phyloP scores from a whole-genome alignment of 2,888 invertebrate genomes.

The Bedellia somnulentella region DNA sequence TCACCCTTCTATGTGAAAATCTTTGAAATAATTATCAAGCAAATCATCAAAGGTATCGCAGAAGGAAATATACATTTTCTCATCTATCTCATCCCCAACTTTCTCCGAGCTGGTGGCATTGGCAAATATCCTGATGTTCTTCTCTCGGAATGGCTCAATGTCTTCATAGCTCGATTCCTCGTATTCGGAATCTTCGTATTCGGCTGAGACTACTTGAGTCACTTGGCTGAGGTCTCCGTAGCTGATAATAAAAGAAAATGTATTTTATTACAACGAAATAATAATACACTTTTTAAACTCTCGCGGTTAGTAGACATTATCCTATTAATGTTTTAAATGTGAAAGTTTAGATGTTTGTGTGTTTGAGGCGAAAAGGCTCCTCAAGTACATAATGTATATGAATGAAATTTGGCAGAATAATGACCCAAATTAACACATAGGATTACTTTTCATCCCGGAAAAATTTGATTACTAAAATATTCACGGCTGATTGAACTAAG shows the following conservation, averaged over 20 bases:
- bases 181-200: slow-evolving; percentile 70
- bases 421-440: no score
- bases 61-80: slow-evolving; percentile 83
- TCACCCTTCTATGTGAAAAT: slow-evolving; percentile 76
- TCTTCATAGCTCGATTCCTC: slow-evolving; percentile 47
- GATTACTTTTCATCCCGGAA: no score
- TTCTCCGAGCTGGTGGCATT: slow-evolving; percentile 26
- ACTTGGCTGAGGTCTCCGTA: slow-evolving; percentile 80
- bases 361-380: no score
- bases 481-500: no score
- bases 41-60: slow-evolving; percentile 83
- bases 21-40: slow-evolving; percentile 79
- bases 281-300: no score
- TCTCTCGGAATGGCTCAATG: slow-evolving; percentile 63
- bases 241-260: slow-evolving; percentile 20
- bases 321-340: no score
- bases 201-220: slow-evolving; percentile 77
- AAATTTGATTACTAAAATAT: no score
- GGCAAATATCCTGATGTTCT: slow-evolving; percentile 51
- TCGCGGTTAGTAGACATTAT: no score
- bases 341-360: no score
- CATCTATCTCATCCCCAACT: slow-evolving; percentile 67
- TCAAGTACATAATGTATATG: no score
- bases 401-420: no score
- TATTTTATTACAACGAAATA: slow-evolving; percentile 1